Conservation (phyloP, 1,140 invertebrate species). For the Metopolophium dirhodum region DNA sequence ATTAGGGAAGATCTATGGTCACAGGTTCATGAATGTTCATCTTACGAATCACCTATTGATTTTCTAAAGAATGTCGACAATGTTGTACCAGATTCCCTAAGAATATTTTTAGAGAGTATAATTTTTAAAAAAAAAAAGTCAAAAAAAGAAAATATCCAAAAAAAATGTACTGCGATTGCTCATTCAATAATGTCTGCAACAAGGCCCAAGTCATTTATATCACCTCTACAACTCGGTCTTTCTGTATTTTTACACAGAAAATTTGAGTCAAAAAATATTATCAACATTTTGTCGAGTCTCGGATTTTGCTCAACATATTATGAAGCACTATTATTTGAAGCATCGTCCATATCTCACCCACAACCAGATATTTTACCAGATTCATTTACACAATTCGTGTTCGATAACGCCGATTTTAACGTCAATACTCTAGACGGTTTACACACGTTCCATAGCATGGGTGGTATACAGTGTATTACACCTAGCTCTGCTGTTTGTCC, state of each 20-base stretch:
- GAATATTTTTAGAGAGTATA: not conserved
- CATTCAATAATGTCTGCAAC: conserved; percentile 13
- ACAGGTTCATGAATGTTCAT: conserved; percentile 20
- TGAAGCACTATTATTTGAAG: conserved; percentile 59
- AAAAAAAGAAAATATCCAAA: not conserved
- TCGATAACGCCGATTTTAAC: conserved; percentile 61
- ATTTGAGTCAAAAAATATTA: conserved; percentile 59
- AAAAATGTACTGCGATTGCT: conserved; percentile 21
- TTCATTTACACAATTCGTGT: conserved; percentile 60
- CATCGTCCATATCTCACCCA: conserved; percentile 58
- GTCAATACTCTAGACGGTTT: conserved; percentile 60
- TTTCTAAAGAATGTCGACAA: not conserved
- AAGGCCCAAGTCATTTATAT: conserved; percentile 6
- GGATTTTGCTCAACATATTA: conserved; percentile 60
- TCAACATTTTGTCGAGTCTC: conserved; percentile 59
- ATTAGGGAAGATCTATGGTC: conserved; percentile 1
- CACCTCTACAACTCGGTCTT: conserved; percentile 46
- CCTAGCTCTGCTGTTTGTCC: conserved; percentile 11
- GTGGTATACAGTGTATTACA: too few species aligned
- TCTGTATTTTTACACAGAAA: conserved; percentile 60
- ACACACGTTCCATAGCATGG: conserved; percentile 61
- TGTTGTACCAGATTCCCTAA: conserved; percentile 12
- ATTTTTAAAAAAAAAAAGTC: not conserved
- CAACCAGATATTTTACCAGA: conserved; percentile 55
- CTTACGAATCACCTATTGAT: not conserved